Conservation (phyloP, 2,797 vertebrate species). For the Podarcis siculus region DNA sequence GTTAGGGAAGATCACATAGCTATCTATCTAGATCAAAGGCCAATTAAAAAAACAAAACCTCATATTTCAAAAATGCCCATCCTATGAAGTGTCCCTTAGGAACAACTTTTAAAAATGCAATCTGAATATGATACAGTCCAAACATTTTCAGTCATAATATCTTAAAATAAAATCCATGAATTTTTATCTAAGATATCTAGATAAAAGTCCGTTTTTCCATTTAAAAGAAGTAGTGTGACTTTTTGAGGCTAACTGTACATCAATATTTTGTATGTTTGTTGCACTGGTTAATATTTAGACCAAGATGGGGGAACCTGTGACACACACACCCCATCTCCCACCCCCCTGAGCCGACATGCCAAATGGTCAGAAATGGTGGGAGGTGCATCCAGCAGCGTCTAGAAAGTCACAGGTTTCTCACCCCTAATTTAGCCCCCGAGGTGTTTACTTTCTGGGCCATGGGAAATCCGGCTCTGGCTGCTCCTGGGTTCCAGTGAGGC, state of each 20-base stretch:
- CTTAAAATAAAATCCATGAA: background rate
- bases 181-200: background rate
- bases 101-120: background rate
- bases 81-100: background rate
- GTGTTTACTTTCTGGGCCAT: background rate
- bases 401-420: no score
- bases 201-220: background rate
- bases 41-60: background rate
- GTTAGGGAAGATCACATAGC: background rate
- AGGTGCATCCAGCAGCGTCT: no score
- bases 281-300: background rate
- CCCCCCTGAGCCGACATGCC: no score
- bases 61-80: background rate
- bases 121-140: background rate
- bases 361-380: no score
- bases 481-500: no score
- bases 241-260: background rate
- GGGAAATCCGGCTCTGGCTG: background rate
- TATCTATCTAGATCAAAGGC: no score
- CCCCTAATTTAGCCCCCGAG: background rate
- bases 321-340: no score
- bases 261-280: background rate
- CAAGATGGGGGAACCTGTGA: no score
- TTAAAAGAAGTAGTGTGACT: background rate
- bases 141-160: background rate